Percentiles rank a stretch among this genome's conserved stretches.
phyloP scores from a whole-genome alignment of 2,113 vertebrate genomes.

The Colius striatus region DNA sequence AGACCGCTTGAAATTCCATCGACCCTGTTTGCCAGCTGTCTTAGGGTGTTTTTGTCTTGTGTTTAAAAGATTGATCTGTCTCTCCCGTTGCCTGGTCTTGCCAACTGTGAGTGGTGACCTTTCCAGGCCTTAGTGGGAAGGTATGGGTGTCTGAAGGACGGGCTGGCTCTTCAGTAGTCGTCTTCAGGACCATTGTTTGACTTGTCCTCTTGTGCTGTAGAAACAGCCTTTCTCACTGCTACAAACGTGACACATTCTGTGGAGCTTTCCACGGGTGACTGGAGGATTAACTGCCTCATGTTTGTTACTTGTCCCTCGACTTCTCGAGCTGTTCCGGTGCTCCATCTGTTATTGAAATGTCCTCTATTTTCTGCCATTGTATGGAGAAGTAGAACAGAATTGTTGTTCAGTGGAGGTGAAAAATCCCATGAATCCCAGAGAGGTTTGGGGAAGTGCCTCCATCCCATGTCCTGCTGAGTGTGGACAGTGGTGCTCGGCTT shows the following conservation, averaged over 20 bases:
- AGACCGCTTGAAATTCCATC: neutral
- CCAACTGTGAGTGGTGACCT: neutral
- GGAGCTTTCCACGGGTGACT: neutral
- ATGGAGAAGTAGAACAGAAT: neutral
- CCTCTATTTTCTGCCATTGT: neutral
- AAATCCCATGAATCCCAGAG: too few species aligned
- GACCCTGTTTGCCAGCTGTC: neutral
- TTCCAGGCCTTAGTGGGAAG: neutral
- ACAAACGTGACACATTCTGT: neutral
- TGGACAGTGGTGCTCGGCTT: neutral
- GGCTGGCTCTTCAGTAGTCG: neutral
- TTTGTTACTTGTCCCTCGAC: neutral
- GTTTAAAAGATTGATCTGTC: neutral
- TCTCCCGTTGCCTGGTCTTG: neutral
- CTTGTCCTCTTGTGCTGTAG: neutral
- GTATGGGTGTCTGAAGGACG: neutral
- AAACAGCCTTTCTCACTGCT: neutral
- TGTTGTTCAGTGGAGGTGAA: neutral
- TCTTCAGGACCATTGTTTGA: neutral
- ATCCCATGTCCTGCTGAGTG: neutral
- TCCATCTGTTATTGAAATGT: neutral
- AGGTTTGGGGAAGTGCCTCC: neutral
- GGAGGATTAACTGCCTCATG: neutral
- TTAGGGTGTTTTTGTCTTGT: neutral
- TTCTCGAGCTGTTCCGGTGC: neutral